Base-by-base conservation (phyloP, 1,140 invertebrate genomes). In the Lasioglossum baleicum region DNA sequence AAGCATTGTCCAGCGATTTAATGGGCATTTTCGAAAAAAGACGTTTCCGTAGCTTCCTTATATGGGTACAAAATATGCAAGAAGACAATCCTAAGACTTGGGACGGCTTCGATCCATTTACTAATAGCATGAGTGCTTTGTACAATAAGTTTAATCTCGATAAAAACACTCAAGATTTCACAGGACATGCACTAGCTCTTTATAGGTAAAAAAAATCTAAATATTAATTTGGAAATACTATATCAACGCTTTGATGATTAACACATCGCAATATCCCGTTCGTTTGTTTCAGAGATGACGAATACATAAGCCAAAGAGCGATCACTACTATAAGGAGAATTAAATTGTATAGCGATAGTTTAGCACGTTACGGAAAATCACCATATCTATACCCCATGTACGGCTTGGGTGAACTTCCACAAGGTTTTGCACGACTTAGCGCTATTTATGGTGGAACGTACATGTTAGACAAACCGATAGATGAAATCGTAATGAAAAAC, bases 1-100 rank as follows among this genome's bases (percentile, higher is more conserved):
- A 99, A 93, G 99, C 99, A n/a, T 93, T 99, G 7, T 96, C 97
- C 40, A 99, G 98, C 67, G 98, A 99, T 94, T 94, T 99, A 83
- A 99, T 99, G 99, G 99, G 99, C 42, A 95, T 99, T 93, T 99
- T 99, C 93, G 99, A 99, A 93, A 99, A 99, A 92, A 95, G 99
- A 83, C 95, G 98, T 67, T 99, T 99, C 94, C 96, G 97, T 76
- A 99, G 99, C 90, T 99, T 99, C 94, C 94, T 99, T 35, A 95
- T 98, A 66, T 99, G 97, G 94, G 97, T 99, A 31, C 98, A 99
- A 94, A 98, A 99, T 87, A 98, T 98, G 90, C 96, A 97, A 88
- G 96, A 97, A 87, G 96, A 98, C 80, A 97, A 99, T 91, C 96
- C 96, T 51, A 97, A 97, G 88, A 99, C 98, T 8, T 99, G 97